Evolutionary conservation across 2,888 invertebrate genomes (phyloP), one percentile per base, ranked within the genome.

Genomic region (Drosophila leonis): DNA sequence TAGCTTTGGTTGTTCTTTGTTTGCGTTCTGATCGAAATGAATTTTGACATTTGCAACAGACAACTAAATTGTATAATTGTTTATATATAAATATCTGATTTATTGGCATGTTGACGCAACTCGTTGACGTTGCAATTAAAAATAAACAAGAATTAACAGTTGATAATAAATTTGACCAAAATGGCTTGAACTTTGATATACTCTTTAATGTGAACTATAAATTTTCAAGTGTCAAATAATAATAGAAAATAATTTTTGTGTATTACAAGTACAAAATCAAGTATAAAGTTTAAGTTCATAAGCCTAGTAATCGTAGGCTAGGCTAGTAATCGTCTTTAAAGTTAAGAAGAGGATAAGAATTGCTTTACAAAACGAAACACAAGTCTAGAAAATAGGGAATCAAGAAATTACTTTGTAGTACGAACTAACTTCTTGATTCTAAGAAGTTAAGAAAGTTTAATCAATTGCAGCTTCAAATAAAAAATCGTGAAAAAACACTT

Each of bases 41-140:
- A 64, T 49, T 71, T 74, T 80, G 80, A 80, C 80, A 80, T 80
- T 80, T 80, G 27, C 61, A 49, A 29, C 12, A 12, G 51, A 41
- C 49, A 65, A 35, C 33, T 37, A 57, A 42, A 49, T 42, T 48
- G 48, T 49, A 46, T 62, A 54, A 29, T 42, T 56, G 31, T 42
- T 31, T 42, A 42, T 41, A 56, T 27, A 49, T 12, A 39, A 18
- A 39, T 60, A 35, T 57, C 18, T 35, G 39, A 44, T 59, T 42
- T 57, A 55, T 72, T 68, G 63, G 48, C 42, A 20, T 48, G 44
- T 35, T 77, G 73, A 65, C 78, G 76, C 51, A 77, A 49, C n/a
- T n/a, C 29, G 12, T 57, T 78, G 61, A 69, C 73, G 55, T 76
- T 61, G 68, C 64, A 68, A 65, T 62, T 68, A 61, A 68, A 54